Conservation (phyloP, 2,113 vertebrate species). For the Emydocephalus ijimae region DNA sequence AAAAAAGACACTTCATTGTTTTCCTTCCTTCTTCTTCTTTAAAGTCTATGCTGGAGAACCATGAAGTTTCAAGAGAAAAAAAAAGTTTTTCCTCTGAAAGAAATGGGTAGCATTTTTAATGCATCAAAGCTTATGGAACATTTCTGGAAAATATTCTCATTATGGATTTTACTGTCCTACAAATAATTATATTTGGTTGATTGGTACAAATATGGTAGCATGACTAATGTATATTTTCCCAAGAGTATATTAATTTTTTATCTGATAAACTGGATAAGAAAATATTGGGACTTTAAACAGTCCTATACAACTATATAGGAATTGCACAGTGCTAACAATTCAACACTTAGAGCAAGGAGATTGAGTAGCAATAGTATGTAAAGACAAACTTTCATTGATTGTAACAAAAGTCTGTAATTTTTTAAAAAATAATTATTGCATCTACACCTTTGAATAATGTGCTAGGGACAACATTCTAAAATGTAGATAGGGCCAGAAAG, state of each 20-base stretch:
- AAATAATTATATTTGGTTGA: neutral
- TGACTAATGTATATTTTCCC: neutral
- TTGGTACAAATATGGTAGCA: conserved; percentile 2
- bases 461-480: neutral
- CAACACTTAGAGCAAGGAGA: neutral
- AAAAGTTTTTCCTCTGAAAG: neutral
- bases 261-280: neutral
- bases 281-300: neutral
- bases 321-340: neutral
- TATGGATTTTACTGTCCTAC: neutral
- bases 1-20: neutral
- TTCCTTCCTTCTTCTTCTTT: neutral
- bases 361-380: neutral
- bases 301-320: conserved; percentile 10
- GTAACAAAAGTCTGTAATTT: neutral
- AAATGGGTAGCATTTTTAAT: neutral
- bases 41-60: neutral
- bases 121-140: neutral
- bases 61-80: neutral
- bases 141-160: neutral
- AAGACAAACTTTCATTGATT: neutral
- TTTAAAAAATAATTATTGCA: neutral
- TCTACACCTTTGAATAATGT: neutral
- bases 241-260: neutral
- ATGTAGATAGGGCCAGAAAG: neutral